These are phyloP conservation scores for Lutraria lutraria DNA, from an alignment of 2,888 invertebrate genomes.

Conservation along the genomic window DNA sequence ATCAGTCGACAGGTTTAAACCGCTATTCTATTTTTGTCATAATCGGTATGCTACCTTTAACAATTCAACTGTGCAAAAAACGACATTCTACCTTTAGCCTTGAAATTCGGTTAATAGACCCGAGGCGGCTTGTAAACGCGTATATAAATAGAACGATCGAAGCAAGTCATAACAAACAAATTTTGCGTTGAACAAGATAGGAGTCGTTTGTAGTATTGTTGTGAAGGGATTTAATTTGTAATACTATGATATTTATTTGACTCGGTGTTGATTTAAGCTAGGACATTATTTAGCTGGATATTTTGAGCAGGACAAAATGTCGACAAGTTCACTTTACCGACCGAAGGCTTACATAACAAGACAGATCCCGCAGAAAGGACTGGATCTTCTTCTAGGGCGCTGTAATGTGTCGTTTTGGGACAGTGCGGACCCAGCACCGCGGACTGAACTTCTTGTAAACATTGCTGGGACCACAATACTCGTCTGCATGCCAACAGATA, in stretches of 20 bases:
- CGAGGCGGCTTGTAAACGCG: neutral
- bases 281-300: neutral
- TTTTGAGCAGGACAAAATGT: constrained; percentile 5
- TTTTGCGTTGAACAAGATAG: neutral
- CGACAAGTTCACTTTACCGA: constrained; percentile 46
- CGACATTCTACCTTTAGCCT: neutral
- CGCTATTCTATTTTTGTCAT: neutral
- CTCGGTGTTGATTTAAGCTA: neutral
- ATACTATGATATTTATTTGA: neutral
- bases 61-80: neutral
- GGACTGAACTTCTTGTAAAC: constrained; percentile 90
- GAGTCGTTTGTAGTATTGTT: neutral
- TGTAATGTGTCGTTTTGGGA: constrained; percentile 84
- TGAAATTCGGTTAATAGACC: neutral
- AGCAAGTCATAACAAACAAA: constrained; percentile 10
- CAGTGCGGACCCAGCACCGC: constrained; percentile 81
- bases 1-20: too few species aligned
- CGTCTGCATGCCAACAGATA: constrained; percentile 93
- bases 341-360: constrained; percentile 83
- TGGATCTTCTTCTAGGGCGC: constrained; percentile 77
- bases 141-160: constrained; percentile 16
- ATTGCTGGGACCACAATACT: constrained; percentile 92
- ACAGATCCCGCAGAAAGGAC: constrained; percentile 81
- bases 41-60: neutral
- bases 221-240: neutral